Percentiles rank a stretch among this genome's conserved stretches.
Conservation (phyloP, 2,113 vertebrate species). For the Rhodinocichla rosea region DNA sequence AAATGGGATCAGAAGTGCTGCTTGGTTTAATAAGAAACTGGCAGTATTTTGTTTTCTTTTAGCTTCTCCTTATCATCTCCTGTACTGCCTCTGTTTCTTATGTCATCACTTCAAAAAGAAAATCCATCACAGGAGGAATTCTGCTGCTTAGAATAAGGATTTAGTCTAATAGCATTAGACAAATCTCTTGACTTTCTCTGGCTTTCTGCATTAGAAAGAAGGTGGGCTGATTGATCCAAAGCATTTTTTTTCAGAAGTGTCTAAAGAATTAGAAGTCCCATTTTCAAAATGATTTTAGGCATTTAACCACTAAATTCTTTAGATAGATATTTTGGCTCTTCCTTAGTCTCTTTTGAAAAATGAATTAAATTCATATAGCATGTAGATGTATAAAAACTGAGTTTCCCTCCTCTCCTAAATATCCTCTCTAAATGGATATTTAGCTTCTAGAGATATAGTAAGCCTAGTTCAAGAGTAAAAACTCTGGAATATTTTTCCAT, state of each 20-base stretch:
- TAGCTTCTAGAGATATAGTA: not conserved
- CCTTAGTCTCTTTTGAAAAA: not conserved
- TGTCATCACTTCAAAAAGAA: conserved; percentile 16
- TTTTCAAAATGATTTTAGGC: not conserved
- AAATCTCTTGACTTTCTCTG: not conserved
- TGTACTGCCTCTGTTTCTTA: not conserved
- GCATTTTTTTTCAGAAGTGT: not conserved
- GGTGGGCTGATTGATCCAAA: not conserved
- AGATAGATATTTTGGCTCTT: not conserved
- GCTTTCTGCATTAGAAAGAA: not conserved
- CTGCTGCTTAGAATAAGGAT: not conserved
- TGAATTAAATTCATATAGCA: not conserved
- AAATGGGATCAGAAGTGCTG: not conserved
- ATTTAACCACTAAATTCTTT: not conserved
- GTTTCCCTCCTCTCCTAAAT: not conserved
- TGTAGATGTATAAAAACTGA: not conserved
- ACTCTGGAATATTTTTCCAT: not conserved
- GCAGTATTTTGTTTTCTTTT: not conserved
- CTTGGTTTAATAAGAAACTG: not conserved
- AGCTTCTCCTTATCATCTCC: not conserved
- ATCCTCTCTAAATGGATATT: not conserved
- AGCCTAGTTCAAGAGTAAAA: not conserved
- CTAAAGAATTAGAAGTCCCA: not conserved
- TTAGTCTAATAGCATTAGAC: conserved; percentile 11
- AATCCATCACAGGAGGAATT: conserved; percentile 18